Evolutionary conservation across 92 coral and sea anemone species (phyloP), one percentile per base, ranked within the genome.

Genomic region (Palythoa heliodiscus): DNA sequence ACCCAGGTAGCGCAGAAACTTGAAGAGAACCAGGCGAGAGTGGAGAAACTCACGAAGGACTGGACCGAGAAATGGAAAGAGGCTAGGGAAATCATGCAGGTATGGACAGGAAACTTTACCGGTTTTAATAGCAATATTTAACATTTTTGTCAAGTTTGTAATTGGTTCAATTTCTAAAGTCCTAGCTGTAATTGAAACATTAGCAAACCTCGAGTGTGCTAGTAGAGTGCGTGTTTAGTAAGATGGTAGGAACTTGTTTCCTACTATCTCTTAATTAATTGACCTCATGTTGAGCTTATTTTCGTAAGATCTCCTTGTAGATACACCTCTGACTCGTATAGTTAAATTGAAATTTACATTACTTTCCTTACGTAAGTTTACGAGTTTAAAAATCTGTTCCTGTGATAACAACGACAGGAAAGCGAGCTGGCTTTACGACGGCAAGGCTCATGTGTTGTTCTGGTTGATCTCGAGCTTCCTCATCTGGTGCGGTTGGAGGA

Each of bases 41-140:
- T 96, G 61, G 98, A 96, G 86, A 91, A 92, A 88, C 92, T 94
- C 73, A 94, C 97, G 39, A 92, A 93, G 70, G 98, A 94, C 82
- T 96, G 98, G 98, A 93, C 98, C 53, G 98, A 96, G 86, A 93
- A 93, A 71, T 96, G 98, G 98, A 94, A 91, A 76, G 98, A 96
- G 83, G 97, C 98, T 0, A 78, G 91, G 60, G 91, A 88, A 82
- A 96, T 96, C 63, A 96, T 96, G 98, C 98, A 96, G 89, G 98
- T 78, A 50, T 47, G 20, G 11, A 39, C 52, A 9, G 10, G 58
- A 37, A 16, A 70, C 15, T 13, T 4, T 50, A n/a, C 29, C 15
- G 9, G 11, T 69, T 69, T 50, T 24, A 22, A 15, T 67, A 35
- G 16, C n/a, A 47, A 5, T 8, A 43, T 43, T 43, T 5, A 43